Conservation (phyloP, 2,797 vertebrate species). For the Passerculus sandwichensis region DNA sequence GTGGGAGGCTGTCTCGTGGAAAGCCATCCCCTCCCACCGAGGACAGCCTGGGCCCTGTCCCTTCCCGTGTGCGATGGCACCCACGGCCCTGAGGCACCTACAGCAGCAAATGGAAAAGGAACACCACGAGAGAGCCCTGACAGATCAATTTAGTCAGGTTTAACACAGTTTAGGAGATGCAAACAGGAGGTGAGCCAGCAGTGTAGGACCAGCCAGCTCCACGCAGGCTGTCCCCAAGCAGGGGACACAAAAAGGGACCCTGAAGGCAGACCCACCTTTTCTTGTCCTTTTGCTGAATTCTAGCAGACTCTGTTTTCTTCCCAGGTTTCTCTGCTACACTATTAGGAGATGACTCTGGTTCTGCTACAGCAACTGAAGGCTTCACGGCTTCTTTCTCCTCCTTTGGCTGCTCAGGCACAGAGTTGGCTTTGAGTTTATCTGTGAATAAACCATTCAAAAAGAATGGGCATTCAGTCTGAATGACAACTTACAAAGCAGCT, state of each 20-base stretch:
- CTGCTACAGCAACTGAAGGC: conserved; percentile 38
- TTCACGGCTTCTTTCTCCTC: conserved; percentile 78
- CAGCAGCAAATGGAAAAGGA: not conserved
- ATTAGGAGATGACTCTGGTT: conserved; percentile 52
- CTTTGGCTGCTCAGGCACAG: conserved; percentile 79
- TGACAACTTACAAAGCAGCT: not conserved
- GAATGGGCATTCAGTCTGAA: not conserved
- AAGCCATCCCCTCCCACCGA: not conserved
- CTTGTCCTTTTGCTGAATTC: conserved; percentile 69
- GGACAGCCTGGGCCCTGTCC: not conserved
- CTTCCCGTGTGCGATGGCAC: not conserved
- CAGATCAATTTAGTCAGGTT: not conserved
- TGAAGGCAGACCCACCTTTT: conserved; percentile 69
- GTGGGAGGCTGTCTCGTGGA: not conserved
- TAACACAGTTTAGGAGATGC: not conserved
- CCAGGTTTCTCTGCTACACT: conserved; percentile 57
- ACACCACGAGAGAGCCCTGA: not conserved
- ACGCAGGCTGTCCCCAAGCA: not conserved
- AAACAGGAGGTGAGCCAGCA: not conserved
- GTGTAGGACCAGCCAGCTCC: not conserved
- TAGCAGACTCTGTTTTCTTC: conserved; percentile 68
- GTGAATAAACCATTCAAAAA: conserved; percentile 8
- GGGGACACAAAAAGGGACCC: not conserved
- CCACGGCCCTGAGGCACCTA: not conserved
- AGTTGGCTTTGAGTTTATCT: conserved; percentile 76